Evolutionary conservation across 2,888 invertebrate species (phyloP).

Genomic region (Leuctra nigra): DNA sequence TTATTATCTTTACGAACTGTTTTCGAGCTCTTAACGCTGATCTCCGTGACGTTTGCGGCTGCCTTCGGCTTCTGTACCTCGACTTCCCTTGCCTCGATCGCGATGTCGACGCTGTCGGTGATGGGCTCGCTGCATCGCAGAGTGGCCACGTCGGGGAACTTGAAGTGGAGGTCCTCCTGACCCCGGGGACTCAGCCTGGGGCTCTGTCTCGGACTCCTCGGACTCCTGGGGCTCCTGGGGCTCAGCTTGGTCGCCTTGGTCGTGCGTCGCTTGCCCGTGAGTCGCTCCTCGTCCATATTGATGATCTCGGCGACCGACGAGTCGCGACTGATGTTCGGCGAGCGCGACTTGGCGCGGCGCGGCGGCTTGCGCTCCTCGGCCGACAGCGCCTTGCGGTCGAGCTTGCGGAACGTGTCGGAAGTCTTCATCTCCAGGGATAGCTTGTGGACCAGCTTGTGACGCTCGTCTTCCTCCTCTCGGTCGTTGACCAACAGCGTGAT

Average conservation of each 20-base stretch:
- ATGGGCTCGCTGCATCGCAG: too few relatives aligned
- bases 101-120: too few relatives aligned
- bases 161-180: not conserved
- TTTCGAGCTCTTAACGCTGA: too few relatives aligned
- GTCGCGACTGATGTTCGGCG: constrained; percentile 3
- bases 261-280: not conserved
- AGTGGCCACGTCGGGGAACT: constrained; percentile 15
- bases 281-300: constrained; percentile 10
- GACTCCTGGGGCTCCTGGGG: not conserved
- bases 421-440: constrained; percentile 4
- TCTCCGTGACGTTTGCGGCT: too few relatives aligned
- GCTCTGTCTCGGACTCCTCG: not conserved
- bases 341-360: not conserved
- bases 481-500: not conserved
- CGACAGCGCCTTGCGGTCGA: constrained; percentile 1
- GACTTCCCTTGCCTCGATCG: too few relatives aligned
- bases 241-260: not conserved
- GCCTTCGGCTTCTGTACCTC: too few relatives aligned
- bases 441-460: not conserved
- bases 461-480: not conserved
- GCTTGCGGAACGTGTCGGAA: not conserved
- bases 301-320: constrained; percentile 14
- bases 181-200: not conserved
- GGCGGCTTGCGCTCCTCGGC: not conserved
- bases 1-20: too few relatives aligned